phyloP scores from a whole-genome alignment of 2,797 vertebrate genomes.

The Paramormyrops hopkinsi region DNA sequence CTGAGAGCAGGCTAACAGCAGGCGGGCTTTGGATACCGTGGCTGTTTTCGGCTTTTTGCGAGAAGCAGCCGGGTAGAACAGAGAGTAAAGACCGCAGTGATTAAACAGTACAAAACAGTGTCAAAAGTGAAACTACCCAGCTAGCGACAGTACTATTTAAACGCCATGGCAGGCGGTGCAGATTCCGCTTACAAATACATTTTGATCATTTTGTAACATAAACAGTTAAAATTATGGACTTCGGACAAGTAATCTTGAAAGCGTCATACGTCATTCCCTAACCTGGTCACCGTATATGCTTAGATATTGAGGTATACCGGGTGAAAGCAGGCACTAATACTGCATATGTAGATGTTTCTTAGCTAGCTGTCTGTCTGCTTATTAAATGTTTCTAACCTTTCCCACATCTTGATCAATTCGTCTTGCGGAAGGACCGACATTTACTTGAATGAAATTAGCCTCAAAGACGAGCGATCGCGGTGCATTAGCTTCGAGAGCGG shows the following conservation, averaged over 20 bases:
- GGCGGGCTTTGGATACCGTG: neutral
- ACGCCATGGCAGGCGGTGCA: neutral
- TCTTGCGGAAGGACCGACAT: slow-evolving; percentile 41
- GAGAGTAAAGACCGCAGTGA: neutral
- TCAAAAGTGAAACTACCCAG: neutral
- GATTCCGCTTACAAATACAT: neutral
- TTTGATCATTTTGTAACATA: neutral
- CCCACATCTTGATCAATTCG: slow-evolving; percentile 48
- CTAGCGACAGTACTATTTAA: neutral
- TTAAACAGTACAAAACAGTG: neutral
- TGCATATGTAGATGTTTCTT: neutral
- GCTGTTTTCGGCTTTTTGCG: neutral
- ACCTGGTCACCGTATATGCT: neutral
- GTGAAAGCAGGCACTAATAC: neutral
- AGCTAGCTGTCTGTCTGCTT: neutral
- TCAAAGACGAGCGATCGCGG: neutral
- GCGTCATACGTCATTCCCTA: neutral
- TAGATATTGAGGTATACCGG: neutral
- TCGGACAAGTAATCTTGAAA: neutral
- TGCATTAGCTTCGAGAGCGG: neutral
- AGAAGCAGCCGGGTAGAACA: neutral
- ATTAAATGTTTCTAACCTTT: slow-evolving; percentile 46
- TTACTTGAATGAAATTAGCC: neutral
- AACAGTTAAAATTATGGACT: neutral
- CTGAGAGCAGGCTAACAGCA: neutral